Evolutionary conservation across 2,797 vertebrate species (phyloP).

Genomic region (Sebastes miniatus): DNA sequence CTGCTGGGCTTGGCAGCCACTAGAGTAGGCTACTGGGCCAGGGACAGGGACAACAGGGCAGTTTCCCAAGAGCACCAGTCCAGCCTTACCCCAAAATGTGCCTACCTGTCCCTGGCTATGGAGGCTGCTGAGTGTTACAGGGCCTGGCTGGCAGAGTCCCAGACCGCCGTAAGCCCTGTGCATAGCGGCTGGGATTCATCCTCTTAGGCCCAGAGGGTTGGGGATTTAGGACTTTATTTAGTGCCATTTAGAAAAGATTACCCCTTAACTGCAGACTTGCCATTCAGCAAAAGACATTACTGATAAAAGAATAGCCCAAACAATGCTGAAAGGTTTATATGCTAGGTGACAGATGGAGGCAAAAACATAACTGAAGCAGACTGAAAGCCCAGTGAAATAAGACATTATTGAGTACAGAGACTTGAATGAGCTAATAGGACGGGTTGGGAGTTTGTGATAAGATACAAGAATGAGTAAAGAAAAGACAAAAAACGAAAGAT

Average conservation of each 20-base stretch:
- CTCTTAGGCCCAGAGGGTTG: conserved; percentile 71
- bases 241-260: conserved; percentile 81
- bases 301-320: conserved; percentile 53
- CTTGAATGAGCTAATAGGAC: not conserved
- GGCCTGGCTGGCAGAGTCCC: conserved; percentile 67
- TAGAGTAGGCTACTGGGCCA: conserved; percentile 33
- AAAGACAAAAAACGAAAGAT: not conserved
- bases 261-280: conserved; percentile 69
- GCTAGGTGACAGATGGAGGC: not conserved
- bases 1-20: not conserved
- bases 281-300: conserved; percentile 45
- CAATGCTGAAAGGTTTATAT: conserved; percentile 23
- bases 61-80: not conserved
- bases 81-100: conserved; percentile 29
- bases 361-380: not conserved
- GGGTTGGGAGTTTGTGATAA: not conserved
- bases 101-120: conserved; percentile 27
- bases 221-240: conserved; percentile 80
- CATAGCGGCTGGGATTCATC: conserved; percentile 76
- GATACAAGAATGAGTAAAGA: not conserved
- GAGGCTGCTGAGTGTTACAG: conserved; percentile 27
- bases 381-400: not conserved
- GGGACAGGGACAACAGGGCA: not conserved
- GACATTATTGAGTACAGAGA: not conserved
- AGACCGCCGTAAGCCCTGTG: conserved; percentile 70